Base-by-base conservation (phyloP, 2,888 invertebrate genomes). In the Punctoribates punctum region DNA sequence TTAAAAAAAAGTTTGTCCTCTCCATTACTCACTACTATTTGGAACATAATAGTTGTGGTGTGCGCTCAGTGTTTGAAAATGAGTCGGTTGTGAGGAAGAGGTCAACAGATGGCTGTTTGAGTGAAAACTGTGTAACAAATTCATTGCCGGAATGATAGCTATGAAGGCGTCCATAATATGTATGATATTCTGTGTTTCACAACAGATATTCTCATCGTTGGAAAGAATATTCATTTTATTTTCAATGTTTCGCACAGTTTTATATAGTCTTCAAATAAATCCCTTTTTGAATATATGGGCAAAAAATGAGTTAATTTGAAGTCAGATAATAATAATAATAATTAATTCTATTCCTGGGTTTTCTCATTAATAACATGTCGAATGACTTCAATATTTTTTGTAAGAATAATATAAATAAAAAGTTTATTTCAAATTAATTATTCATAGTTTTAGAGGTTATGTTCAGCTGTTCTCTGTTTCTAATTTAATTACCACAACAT, bases 331-430 rank as follows among this genome's bases (percentile, higher is more conserved):
- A 1, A 27, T n/a, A 29, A 23, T 25, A 23, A 60, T 27, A 23
- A 4, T 23, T 60, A 2, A 27, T 25, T 27, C 23, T 15, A 5
- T 27, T 60, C 25, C 20, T 27, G 20, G 25, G 60, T 23, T 25
- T 34, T 60, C 17, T 25, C 60, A 60, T 29, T 60, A 27, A 60
- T 27, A 27, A 60, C 60, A 60, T 60, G 60, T 23, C 60, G 60
- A 60, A 60, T 60, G 60, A 60, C 60, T 60, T 60, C 60, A 60
- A 60, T 60, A 60, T 60, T 5, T 27, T 27, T 25, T 60, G 60
- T 60, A 60, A 60, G 60, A 11, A 57, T 23, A 20, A 23, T 11
- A 57, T 23, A 20, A 57, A 57, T n/a, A 23, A 57, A 57, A 57
- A 25, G 25, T 60, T 60, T 60, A 27, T 27, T 6, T 27, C 4